Percentiles rank a stretch among this genome's conserved stretches.
These are phyloP conservation scores for Pandemis cinnamomeana DNA, from an alignment of 2,888 invertebrate species.

Conservation along the genomic window DNA sequence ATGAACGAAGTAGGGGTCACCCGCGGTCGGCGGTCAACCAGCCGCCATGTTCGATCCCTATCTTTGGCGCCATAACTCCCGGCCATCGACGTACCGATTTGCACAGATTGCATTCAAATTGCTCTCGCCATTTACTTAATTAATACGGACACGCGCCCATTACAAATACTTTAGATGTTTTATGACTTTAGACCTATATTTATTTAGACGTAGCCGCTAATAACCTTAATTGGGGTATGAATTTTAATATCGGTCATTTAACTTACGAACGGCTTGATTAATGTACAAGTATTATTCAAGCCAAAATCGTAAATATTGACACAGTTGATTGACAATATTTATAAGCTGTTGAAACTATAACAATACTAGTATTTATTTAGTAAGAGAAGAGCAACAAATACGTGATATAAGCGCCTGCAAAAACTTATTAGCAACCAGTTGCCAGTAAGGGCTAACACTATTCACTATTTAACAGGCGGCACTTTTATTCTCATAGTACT, in stretches of 20 bases:
- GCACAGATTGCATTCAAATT: slow-evolving; percentile 70
- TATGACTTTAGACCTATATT: slow-evolving; percentile 22
- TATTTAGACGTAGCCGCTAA: slow-evolving; percentile 23
- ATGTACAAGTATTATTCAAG: not conserved
- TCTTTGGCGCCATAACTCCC: slow-evolving; percentile 76
- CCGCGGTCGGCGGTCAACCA: slow-evolving; percentile 68
- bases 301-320: not conserved
- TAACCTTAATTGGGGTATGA: slow-evolving; percentile 16
- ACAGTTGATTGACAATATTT: not conserved
- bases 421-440: slow-evolving; percentile 8
- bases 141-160: slow-evolving; percentile 50
- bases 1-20: slow-evolving; percentile 63
- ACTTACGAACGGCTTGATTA: not conserved
- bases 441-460: not conserved
- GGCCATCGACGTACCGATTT: slow-evolving; percentile 60
- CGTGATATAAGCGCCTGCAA: slow-evolving; percentile 2
- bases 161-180: slow-evolving; percentile 46
- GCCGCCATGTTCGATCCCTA: slow-evolving; percentile 71
- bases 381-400: not conserved
- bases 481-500: not conserved
- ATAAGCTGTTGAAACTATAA: not conserved
- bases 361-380: not conserved
- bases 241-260: slow-evolving; percentile 17
- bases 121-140: slow-evolving; percentile 67
- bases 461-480: not conserved